Base-by-base conservation (phyloP, 2,888 invertebrate species). In the Noctua janthe region DNA sequence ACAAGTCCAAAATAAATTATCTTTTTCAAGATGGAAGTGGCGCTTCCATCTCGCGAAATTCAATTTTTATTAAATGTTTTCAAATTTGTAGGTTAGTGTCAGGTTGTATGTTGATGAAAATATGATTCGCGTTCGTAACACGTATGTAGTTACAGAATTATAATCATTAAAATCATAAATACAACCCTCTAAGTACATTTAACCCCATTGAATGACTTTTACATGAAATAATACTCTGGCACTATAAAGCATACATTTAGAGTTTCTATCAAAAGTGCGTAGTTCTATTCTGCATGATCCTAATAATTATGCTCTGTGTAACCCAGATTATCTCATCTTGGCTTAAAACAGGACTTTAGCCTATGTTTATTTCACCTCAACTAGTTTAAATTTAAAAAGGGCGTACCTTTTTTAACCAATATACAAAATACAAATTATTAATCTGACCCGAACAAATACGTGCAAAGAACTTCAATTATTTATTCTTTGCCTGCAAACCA, bases 391-490 rank as follows among this genome's bases (percentile, higher is more conserved):
- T 29, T 15, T 0, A 62, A 15, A 23, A 56, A 56, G 11, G n/a
- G 8, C 15, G 29, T 62, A 15, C 7, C 29, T 7, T 29, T 59
- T 56, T 56, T 56, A 56, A 23, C 20, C 20, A 51, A 51, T n/a
- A 4, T 23, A 11, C n/a, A 59, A 29, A 59, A 29, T 29, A 29
- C 15, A 29, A 29, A 29, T 29, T 20, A 13, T 39, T 49, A 17
- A 7, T 8, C n/a, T 1, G 1, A 20, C 0, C 1, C 11, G 4
- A 5, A n/a, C 1, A 5, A 54, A n/a, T 59, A 59, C 10, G 1
- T 76, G 0, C n/a, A 23, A 51, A 8, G 0, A 35, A 6, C 3
- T 81, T 47, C 10, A 13, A 35, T 35, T 39, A 10, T 5, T 66
- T 3, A 39, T 20, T 66, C 4, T 17, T 56, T 17, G n/a, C 39